These are phyloP conservation scores for Tadarida brasiliensis DNA, from an alignment of 2,797 vertebrate genomes.

Conservation along the genomic window DNA sequence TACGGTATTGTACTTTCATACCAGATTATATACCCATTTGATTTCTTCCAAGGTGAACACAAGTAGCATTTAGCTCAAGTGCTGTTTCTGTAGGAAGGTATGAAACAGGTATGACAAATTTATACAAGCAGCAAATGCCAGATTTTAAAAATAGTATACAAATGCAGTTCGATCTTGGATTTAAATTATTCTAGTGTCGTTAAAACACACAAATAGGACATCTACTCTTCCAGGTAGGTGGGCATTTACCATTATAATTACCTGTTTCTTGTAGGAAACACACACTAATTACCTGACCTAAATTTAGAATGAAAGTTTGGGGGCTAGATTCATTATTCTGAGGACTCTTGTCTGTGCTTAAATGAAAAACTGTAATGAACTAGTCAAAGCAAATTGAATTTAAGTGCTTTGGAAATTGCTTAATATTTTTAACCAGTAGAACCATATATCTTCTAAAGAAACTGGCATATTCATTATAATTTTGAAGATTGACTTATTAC, in stretches of 20 bases:
- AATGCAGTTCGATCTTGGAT: neutral
- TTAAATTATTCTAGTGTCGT: neutral
- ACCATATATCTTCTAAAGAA: slow-evolving; percentile 72
- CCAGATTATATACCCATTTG: slow-evolving; percentile 11
- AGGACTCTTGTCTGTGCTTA: slow-evolving; percentile 70
- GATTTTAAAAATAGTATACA: slow-evolving; percentile 45
- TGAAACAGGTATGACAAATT: slow-evolving; percentile 57
- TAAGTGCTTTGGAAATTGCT: slow-evolving; percentile 72
- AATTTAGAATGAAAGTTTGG: slow-evolving; percentile 73
- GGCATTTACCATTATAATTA: slow-evolving; percentile 61
- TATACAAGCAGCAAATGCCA: slow-evolving; percentile 12
- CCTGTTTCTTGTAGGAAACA: slow-evolving; percentile 52
- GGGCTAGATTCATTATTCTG: slow-evolving; percentile 59
- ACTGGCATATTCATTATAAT: slow-evolving; percentile 66
- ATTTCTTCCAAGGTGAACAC: slow-evolving; percentile 61
- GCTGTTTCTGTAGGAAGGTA: slow-evolving; percentile 20
- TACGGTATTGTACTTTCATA: neutral
- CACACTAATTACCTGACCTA: slow-evolving; percentile 71
- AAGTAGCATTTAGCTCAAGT: slow-evolving; percentile 54
- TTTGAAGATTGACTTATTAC: slow-evolving; percentile 69
- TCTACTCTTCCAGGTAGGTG: slow-evolving; percentile 15
- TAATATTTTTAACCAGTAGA: slow-evolving; percentile 78
- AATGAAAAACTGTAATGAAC: slow-evolving; percentile 77
- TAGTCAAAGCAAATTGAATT: slow-evolving; percentile 75
- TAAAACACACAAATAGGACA: slow-evolving; percentile 46